Percentiles rank a stretch among this genome's conserved stretches.
Evolutionary conservation across 1,140 invertebrate species (phyloP).

Genomic region (Metopolophium dirhodum): DNA sequence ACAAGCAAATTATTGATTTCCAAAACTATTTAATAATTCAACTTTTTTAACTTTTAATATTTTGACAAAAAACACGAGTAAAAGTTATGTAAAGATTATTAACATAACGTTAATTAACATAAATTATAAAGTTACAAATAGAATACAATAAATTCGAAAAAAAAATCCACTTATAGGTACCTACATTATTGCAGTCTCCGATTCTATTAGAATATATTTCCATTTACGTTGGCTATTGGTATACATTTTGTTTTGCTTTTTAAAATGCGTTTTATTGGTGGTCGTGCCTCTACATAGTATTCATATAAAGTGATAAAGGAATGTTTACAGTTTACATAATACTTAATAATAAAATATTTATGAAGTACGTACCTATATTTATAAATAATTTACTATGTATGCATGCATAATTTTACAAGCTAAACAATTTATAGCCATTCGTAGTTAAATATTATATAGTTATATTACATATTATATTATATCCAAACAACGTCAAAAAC

Average conservation of each 20-base stretch:
- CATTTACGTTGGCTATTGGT: neutral
- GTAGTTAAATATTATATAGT: neutral
- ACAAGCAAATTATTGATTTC: neutral
- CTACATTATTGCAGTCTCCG: neutral
- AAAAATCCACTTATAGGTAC: neutral
- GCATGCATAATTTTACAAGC: neutral
- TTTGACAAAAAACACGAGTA: neutral
- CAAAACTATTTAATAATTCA: neutral
- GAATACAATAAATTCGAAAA: no score
- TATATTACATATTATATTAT: neutral
- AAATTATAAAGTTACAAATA: neutral
- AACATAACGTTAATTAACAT: neutral
- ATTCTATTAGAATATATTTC: neutral
- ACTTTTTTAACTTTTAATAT: neutral
- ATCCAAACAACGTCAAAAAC: neutral
- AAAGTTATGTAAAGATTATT: neutral
- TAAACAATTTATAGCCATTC: neutral
- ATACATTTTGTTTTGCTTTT: neutral
- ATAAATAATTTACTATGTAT: neutral
- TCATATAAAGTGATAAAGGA: no score
- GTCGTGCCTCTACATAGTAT: no score
- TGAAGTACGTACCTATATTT: neutral
- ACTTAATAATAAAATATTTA: neutral
- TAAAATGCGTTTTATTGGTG: neutral
- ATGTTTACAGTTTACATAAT: neutral